Base-by-base conservation (phyloP, 2,888 invertebrate genomes). In the Polyommatus icarus region DNA sequence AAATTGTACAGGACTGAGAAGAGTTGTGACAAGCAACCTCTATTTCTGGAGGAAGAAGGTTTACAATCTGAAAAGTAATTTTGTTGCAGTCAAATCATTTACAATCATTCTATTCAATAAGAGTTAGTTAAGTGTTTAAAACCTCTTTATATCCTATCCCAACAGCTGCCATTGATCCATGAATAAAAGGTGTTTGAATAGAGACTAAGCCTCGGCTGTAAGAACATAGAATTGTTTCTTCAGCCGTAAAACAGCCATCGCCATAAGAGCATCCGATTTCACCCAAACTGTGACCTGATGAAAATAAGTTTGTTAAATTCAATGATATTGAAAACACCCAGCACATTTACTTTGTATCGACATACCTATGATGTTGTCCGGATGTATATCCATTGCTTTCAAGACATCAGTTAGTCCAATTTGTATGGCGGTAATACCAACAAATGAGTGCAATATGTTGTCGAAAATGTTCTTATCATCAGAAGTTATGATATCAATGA, bases 261-360 rank as follows among this genome's bases (percentile, higher is more conserved):
- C 98, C 98, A 88, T 99, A 99, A 0, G 97, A 98, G 87, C 99
- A 99, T 0, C 98, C 98, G 40, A 99, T 92, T 88, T 99, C 99
- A 36, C 99, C 99, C 0, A 98, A 97, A 32, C 99, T 99, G 88
- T 99, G 99, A 0, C 99, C 98, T 94, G 78, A n/a, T 20, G 59
- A n/a, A 18, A 59, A 59, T 59, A 20, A 59, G 18, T n/a, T 59
- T 20, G 20, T 59, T 20, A 36, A n/a, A n/a, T 15, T 57, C 5
- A 57, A 54, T 46, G 10, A 46, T 46, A 46, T 46, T 46, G 18
- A 54, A 54, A 18, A 18, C 54, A 18, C 5, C 5, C 54, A 54
- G 5, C 46, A 54, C 54, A 54, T 54, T 61, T 20, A 61, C 24
- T 20, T 24, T 18, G 61, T 59, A 77, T 67, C 59, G 40, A 10